A percentile compares a stretch with the other conserved stretches of the same genome.
Evolutionary conservation across 2,797 vertebrate species (phyloP).

Genomic region (Thripadectes ignobilis): DNA sequence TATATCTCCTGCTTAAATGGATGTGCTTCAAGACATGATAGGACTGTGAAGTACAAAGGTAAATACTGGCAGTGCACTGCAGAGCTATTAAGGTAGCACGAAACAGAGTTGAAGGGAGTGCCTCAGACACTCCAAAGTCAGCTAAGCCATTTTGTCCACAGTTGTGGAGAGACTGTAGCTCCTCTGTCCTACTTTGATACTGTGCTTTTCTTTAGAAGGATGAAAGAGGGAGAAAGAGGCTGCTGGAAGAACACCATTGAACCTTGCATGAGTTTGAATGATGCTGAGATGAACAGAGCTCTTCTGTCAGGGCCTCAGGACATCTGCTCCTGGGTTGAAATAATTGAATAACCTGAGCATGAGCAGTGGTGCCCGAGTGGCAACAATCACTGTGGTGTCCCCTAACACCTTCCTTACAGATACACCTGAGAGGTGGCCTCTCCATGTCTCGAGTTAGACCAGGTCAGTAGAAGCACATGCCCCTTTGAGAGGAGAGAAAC

Average conservation of each 20-base stretch:
- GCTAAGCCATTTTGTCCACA: background rate
- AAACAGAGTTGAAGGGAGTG: background rate
- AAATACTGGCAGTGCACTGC: background rate
- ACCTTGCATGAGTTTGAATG: background rate
- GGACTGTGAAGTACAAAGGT: background rate
- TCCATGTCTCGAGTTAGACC: background rate
- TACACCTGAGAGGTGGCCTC: background rate
- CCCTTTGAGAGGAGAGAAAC: background rate
- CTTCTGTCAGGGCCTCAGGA: rapidly evolving
- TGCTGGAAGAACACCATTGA: background rate
- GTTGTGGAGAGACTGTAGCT: background rate
- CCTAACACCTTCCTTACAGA: background rate
- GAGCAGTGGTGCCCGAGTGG: background rate
- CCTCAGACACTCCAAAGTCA: background rate
- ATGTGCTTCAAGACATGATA: background rate
- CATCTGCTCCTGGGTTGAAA: background rate
- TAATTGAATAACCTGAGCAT: background rate
- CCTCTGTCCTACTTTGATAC: background rate
- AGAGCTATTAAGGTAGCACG: background rate
- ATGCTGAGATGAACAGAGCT: background rate
- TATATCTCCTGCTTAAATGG: background rate
- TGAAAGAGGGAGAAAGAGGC: background rate
- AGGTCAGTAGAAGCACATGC: background rate
- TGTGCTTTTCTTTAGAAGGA: background rate
- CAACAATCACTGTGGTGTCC: background rate